Evolutionary conservation across 2,888 invertebrate genomes (phyloP).

Genomic region (Agonopterix alstromeriana): DNA sequence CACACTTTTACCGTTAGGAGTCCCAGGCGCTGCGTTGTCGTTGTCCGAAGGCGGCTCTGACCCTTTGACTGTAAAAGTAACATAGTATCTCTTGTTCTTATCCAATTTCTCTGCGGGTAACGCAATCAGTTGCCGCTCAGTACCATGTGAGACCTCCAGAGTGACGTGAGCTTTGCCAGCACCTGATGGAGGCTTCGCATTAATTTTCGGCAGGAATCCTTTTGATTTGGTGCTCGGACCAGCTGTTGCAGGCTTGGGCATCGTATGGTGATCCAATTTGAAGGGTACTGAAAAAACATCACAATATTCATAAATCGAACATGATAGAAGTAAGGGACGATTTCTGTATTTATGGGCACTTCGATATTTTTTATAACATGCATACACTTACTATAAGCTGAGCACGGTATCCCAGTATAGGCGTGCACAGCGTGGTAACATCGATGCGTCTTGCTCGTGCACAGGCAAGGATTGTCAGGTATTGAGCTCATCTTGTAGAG

Average conservation of each 20-base stretch:
- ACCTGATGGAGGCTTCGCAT: slow-evolving; percentile 53
- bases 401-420: slow-evolving; percentile 92
- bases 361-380: background rate
- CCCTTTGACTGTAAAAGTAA: slow-evolving; percentile 93
- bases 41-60: slow-evolving; percentile 76
- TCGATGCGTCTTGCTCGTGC: slow-evolving; percentile 91
- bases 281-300: slow-evolving; percentile 79
- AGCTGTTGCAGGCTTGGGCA: slow-evolving; percentile 82
- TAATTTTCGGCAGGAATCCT: slow-evolving; percentile 83
- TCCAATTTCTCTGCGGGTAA: slow-evolving; percentile 91
- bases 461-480: slow-evolving; percentile 85
- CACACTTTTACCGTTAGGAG: slow-evolving; percentile 56
- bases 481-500: slow-evolving; percentile 79
- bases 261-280: slow-evolving; percentile 85
- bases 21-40: slow-evolving; percentile 58
- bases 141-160: slow-evolving; percentile 89
- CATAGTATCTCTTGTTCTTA: slow-evolving; percentile 93
- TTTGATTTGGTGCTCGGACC: slow-evolving; percentile 59
- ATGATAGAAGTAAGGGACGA: background rate
- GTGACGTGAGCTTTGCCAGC: slow-evolving; percentile 77
- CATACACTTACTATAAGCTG: slow-evolving; percentile 86
- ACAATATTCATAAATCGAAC: background rate
- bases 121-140: slow-evolving; percentile 90
- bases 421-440: slow-evolving; percentile 95
- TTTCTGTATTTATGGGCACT: background rate